Conservation (phyloP, 2,797 vertebrate species). For the Anabas testudineus region DNA sequence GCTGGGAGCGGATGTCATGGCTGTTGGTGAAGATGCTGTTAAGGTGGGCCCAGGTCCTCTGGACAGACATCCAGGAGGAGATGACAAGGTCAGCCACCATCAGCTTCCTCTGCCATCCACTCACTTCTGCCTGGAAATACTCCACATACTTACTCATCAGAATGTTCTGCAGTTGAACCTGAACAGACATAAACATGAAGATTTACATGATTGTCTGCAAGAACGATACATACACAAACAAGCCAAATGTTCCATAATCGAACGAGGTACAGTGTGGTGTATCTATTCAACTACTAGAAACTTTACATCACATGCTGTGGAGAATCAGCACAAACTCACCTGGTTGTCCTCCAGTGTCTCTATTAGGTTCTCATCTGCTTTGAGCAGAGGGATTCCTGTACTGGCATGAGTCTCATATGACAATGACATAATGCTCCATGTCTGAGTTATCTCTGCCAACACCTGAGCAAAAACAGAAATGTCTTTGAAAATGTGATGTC, state of each 20-base stretch:
- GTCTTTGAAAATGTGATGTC: not conserved
- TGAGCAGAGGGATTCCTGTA: conserved; percentile 81
- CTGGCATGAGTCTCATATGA: conserved; percentile 81
- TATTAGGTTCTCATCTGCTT: conserved; percentile 87
- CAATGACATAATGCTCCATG: conserved; percentile 82
- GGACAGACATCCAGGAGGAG: conserved; percentile 87
- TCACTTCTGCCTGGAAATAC: conserved; percentile 88
- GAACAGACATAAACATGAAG: not conserved
- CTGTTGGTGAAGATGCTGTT: conserved; percentile 91
- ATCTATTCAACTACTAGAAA: not conserved
- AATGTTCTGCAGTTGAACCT: conserved; percentile 89
- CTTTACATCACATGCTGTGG: not conserved
- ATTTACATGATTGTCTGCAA: not conserved
- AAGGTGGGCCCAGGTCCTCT: conserved; percentile 90
- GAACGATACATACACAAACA: not conserved
- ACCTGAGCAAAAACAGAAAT: conserved; percentile 64
- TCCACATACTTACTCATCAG: conserved; percentile 90
- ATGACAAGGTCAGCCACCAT: conserved; percentile 88
- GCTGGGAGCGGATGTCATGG: conserved; percentile 88
- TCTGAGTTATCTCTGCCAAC: conserved; percentile 83
- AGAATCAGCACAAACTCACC: conserved; percentile 52
- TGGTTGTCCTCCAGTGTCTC: conserved; percentile 88
- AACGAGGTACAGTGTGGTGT: not conserved
- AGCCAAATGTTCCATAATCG: not conserved
- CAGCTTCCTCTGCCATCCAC: conserved; percentile 86